Evolutionary conservation across 2,113 vertebrate species (phyloP).

Genomic region (Antechinus flavipes): DNA sequence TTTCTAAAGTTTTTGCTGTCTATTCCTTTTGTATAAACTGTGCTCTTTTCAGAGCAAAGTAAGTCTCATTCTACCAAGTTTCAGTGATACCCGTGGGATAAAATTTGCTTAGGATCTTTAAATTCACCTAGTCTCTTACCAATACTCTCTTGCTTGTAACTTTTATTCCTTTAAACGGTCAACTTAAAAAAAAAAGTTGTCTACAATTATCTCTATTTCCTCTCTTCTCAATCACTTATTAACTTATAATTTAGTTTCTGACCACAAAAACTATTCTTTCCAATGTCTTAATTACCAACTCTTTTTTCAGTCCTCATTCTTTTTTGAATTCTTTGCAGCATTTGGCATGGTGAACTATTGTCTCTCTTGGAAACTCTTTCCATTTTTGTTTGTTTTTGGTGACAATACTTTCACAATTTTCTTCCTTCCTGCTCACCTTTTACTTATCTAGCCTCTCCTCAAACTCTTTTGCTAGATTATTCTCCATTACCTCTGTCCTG

Average conservation of each 20-base stretch:
- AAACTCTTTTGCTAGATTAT: neutral
- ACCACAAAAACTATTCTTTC: neutral
- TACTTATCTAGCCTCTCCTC: neutral
- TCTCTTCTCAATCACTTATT: neutral
- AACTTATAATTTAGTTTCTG: neutral
- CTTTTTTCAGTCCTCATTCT: neutral
- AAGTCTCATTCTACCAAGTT: neutral
- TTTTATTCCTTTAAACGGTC: neutral
- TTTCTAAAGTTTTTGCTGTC: neutral
- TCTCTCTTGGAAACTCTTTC: neutral
- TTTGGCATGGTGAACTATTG: neutral
- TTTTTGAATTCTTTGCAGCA: neutral
- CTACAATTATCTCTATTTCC: neutral
- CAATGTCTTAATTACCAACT: neutral
- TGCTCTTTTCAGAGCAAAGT: neutral
- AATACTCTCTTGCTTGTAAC: neutral
- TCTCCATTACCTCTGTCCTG: neutral
- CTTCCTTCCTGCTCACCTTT: neutral
- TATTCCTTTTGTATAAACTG: neutral
- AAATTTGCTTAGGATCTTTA: neutral
- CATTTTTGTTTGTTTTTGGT: neutral
- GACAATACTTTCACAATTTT: neutral
- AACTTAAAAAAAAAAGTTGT: neutral
- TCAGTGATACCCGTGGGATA: neutral
- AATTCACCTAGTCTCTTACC: neutral